Evolutionary conservation across 2,113 vertebrate species (phyloP).

Genomic region (Silurus asotus): DNA sequence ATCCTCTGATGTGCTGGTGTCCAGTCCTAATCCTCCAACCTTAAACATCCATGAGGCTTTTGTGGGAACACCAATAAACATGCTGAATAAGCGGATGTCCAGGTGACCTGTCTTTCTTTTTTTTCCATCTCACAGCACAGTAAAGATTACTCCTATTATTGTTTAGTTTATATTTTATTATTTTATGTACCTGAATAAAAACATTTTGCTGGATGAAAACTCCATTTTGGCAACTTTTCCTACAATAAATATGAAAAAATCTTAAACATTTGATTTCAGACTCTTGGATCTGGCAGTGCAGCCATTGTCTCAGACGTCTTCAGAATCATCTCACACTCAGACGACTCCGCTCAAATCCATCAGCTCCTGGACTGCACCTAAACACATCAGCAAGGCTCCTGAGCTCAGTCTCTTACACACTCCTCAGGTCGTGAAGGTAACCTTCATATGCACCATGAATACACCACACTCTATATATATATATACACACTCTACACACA

Average conservation of each 20-base stretch:
- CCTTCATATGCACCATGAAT: not conserved
- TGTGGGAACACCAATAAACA: slow-evolving; percentile 83
- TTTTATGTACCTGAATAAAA: too few species aligned
- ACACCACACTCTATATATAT: not conserved
- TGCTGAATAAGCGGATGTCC: slow-evolving; percentile 76
- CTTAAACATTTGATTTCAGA: slow-evolving; percentile 62
- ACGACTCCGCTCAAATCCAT: slow-evolving; percentile 66
- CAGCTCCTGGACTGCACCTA: slow-evolving; percentile 64
- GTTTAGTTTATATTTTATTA: not conserved
- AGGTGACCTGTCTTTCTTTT: slow-evolving; percentile 71
- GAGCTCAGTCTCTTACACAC: slow-evolving; percentile 87
- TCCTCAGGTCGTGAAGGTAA: slow-evolving; percentile 88
- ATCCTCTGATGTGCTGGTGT: slow-evolving; percentile 57
- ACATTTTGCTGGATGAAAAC: not conserved
- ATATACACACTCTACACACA: not conserved
- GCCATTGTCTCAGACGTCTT: slow-evolving; percentile 69
- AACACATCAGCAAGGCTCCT: slow-evolving; percentile 68
- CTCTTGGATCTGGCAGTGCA: slow-evolving; percentile 81
- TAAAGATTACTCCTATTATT: not conserved
- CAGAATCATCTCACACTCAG: slow-evolving; percentile 55
- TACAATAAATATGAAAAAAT: not conserved
- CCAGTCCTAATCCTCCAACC: slow-evolving; percentile 45
- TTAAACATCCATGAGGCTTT: slow-evolving; percentile 76
- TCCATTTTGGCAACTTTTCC: not conserved
- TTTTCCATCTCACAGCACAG: not conserved